Percentiles rank a stretch among this genome's conserved stretches.
These are phyloP conservation scores for Leuctra nigra DNA, from an alignment of 2,888 invertebrate species.

Conservation along the genomic window DNA sequence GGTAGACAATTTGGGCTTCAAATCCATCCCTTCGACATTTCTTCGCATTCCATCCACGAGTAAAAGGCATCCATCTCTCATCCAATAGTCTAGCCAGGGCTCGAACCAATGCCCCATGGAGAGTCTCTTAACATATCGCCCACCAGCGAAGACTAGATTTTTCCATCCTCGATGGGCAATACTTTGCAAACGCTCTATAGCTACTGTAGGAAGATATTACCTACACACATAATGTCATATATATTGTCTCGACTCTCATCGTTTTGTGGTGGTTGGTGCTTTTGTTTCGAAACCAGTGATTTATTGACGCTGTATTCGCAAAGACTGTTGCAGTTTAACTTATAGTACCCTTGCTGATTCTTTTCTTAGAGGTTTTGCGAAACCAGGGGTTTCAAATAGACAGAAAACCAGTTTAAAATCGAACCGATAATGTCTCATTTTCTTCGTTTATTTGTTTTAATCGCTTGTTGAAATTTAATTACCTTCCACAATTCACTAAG, in stretches of 20 bases:
- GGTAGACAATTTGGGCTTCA: no score
- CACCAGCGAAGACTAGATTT: not conserved
- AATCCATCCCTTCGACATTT: no score
- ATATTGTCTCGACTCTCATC: constrained; percentile 13
- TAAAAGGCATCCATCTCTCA: no score
- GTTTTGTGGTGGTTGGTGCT: constrained; percentile 7
- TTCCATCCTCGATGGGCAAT: not conserved
- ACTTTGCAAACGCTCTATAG: constrained; percentile 7
- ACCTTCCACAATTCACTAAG: not conserved
- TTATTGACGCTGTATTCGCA: constrained; percentile 21
- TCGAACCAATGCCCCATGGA: constrained; percentile 23
- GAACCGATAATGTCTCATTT: constrained; percentile 1
- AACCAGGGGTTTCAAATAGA: constrained; percentile 7
- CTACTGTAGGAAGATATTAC: constrained; percentile 17
- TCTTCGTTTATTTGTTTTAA: constrained; percentile 3
- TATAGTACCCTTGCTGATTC: not conserved
- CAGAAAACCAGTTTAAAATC: not conserved
- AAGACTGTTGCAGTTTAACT: not conserved
- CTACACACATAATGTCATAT: constrained; percentile 18
- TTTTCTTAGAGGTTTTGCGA: not conserved
- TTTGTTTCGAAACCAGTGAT: constrained; percentile 24
- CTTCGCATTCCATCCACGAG: no score
- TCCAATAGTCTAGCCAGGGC: not conserved
- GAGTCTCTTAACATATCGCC: not conserved
- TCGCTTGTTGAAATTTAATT: constrained; percentile 4